phyloP scores from a whole-genome alignment of 1,140 invertebrate genomes.

The Penaeus chinensis region DNA sequence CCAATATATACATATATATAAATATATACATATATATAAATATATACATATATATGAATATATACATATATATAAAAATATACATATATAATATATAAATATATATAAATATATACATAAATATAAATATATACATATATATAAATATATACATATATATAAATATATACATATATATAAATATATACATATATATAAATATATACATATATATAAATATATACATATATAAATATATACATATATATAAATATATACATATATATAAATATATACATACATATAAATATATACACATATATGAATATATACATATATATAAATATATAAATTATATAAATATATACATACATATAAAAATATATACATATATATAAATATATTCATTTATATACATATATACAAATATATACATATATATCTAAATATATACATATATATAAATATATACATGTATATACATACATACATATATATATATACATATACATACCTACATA shows the following conservation, averaged over 20 bases:
- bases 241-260: background rate
- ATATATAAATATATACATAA: too few species aligned
- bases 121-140: too few species aligned
- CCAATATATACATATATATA: too few species aligned
- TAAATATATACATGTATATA: background rate
- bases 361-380: background rate
- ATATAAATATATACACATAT: background rate
- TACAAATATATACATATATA: too few species aligned
- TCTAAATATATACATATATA: background rate
- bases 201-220: too few species aligned
- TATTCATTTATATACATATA: background rate
- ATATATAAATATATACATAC: background rate
- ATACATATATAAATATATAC: background rate
- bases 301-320: constrained; percentile 4
- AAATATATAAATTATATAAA: constrained; percentile 8
- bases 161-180: too few species aligned
- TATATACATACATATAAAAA: background rate
- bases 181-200: too few species aligned
- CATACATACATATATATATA: background rate
- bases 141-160: too few species aligned
- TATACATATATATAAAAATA: too few species aligned
- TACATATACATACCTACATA: background rate
- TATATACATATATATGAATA: too few species aligned
- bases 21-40: too few species aligned
- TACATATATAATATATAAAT: too few species aligned